Evolutionary conservation across 2,113 vertebrate genomes (phyloP), one percentile per base, ranked within the genome.

Genomic region (Pagrus major): DNA sequence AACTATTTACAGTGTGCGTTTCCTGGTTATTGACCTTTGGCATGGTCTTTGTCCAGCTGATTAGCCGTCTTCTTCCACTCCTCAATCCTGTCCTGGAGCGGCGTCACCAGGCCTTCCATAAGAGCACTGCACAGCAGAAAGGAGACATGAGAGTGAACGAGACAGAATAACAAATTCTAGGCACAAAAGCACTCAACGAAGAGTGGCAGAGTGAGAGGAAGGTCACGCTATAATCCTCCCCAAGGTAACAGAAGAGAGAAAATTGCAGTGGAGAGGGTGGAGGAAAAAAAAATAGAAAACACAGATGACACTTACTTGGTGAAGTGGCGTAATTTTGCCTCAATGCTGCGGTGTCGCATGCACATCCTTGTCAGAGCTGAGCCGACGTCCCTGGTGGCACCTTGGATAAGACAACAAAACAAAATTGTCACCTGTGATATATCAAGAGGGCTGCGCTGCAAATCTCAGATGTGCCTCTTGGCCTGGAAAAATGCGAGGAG

Each of bases 321-420:
- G 92, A 99, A 99, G 90, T 98, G 97, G 68, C 97, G 96, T 91
- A 99, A 95, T 91, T 99, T 99, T 85, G 97, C 91, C 92, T 99
- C 98, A 14, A 99, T 99, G 95, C 98, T 99, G 85, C 98, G 97
- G 90, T 99, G 98, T 11, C 98, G 93, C 98, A 99, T 99, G 78
- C 98, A 99, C 98, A 99, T 99, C 67, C 98, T 97, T 11, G 98
- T 99, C 92, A 99, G 95, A 0, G 98, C 98, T 0, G 98, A 99
- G 89, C 98, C 98, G 0, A 99, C 97, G 87, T 99, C 98, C 83
- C 98, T 94, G 0, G 98, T 99, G 92, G 97, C 98, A 83, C 98
- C 98, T 99, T 93, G 73, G 42, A 75, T 16, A 44, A 91, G 20
- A 80, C 15, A 77, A 73, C 39, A 16, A 61, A 75, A 80, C 25